Evolutionary conservation across 2,797 vertebrate species (phyloP).

Genomic region (Sylvia borin): DNA sequence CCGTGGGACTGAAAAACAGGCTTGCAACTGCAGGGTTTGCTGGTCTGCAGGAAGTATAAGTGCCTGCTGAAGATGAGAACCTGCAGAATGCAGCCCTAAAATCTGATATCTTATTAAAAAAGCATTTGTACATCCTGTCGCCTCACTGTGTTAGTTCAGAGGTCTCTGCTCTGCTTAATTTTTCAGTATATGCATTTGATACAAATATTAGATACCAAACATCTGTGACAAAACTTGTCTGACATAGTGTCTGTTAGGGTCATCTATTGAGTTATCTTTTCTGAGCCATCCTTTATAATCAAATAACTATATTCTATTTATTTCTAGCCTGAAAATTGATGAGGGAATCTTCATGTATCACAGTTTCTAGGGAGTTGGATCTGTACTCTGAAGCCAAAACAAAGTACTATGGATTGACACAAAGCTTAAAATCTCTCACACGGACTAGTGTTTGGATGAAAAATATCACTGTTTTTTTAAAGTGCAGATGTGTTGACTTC

Average conservation of each 20-base stretch:
- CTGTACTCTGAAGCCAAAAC: not conserved
- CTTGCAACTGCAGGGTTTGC: not conserved
- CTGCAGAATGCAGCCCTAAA: not conserved
- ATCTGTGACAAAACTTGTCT: not conserved
- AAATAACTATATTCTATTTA: not conserved
- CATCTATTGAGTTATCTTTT: not conserved
- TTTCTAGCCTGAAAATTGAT: not conserved
- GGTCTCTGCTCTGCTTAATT: not conserved
- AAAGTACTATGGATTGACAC: not conserved
- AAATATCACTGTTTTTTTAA: not conserved
- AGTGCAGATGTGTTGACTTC: constrained; percentile 6
- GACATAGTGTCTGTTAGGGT: not conserved
- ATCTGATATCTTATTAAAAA: not conserved
- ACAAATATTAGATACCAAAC: not conserved
- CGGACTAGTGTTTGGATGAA: not conserved
- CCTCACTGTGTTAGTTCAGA: not conserved
- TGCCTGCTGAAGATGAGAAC: not conserved
- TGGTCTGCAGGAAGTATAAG: not conserved
- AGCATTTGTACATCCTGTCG: not conserved
- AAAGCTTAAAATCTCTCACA: not conserved
- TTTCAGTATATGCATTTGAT: not conserved
- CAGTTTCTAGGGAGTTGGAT: not conserved
- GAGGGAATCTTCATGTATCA: not conserved
- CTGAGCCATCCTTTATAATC: not conserved
- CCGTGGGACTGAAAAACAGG: not conserved